Evolutionary conservation across 2,888 invertebrate genomes (phyloP).

Genomic region (Apotomis capreana): DNA sequence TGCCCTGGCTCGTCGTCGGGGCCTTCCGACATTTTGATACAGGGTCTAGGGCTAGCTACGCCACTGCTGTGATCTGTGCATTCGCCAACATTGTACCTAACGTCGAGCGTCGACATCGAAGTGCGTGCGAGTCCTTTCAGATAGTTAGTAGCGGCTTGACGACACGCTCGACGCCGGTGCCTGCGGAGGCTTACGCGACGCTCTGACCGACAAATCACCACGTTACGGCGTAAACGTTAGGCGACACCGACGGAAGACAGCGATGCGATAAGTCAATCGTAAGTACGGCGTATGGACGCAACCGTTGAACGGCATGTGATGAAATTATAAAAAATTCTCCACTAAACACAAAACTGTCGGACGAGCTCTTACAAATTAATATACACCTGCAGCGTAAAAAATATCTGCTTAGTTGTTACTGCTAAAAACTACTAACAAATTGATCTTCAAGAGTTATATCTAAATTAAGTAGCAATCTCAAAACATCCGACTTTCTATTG

Average conservation of each 20-base stretch:
- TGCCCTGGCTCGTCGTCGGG: no score
- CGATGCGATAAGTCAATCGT: conserved; percentile 41
- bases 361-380: conserved; percentile 21
- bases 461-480: neutral
- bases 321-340: conserved; percentile 22
- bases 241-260: conserved; percentile 39
- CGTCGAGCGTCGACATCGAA: conserved; percentile 40
- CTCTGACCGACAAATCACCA: conserved; percentile 34
- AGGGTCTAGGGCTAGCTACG: no score
- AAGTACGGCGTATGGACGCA: conserved; percentile 40
- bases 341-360: conserved; percentile 28
- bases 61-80: conserved; percentile 8
- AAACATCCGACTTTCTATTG: conserved; percentile 17
- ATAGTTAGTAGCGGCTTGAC: conserved; percentile 42
- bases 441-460: conserved; percentile 24
- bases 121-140: conserved; percentile 43
- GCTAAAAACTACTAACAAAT: conserved; percentile 39
- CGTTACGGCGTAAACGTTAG: conserved; percentile 41
- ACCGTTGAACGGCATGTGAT: conserved; percentile 38
- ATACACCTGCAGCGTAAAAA: conserved; percentile 28
- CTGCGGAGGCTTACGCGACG: conserved; percentile 30
- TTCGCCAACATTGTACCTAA: conserved; percentile 36
- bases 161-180: conserved; percentile 23
- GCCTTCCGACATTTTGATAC: no score
- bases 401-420: conserved; percentile 29